phyloP scores from a whole-genome alignment of 2,888 invertebrate genomes.

The Choreutis nemorana region DNA sequence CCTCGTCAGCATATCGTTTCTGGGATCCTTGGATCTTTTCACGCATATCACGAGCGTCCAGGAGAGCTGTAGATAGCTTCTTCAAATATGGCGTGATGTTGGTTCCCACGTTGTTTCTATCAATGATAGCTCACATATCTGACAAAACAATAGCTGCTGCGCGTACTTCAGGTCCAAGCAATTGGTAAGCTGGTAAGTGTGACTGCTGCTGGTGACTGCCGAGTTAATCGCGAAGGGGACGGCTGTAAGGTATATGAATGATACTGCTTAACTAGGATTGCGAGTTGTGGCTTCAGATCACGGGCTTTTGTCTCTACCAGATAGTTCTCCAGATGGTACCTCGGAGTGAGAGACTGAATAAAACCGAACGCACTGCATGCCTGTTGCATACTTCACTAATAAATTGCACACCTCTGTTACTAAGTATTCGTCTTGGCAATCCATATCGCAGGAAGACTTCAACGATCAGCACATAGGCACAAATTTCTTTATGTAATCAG shows the following conservation, averaged over 20 bases:
- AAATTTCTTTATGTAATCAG: too few relatives aligned
- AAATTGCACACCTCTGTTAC: constrained; percentile 22
- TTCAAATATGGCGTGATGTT: too few relatives aligned
- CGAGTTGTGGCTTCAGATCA: constrained; percentile 15
- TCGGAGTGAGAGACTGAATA: constrained; percentile 8
- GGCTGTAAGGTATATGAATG: not conserved
- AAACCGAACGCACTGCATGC: constrained; percentile 8
- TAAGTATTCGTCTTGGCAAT: constrained; percentile 17
- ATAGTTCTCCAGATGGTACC: constrained; percentile 14
- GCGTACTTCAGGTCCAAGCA: too few relatives aligned
- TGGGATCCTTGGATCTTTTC: too few relatives aligned
- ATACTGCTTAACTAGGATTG: not conserved
- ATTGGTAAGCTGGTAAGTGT: too few relatives aligned
- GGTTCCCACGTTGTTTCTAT: too few relatives aligned
- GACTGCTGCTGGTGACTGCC: not conserved
- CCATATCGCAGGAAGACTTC: constrained; percentile 19
- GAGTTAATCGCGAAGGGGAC: constrained; percentile 1
- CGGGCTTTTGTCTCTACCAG: constrained; percentile 22
- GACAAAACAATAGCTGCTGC: too few relatives aligned
- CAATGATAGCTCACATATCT: too few relatives aligned
- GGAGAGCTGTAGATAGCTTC: too few relatives aligned
- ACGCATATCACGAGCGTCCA: too few relatives aligned
- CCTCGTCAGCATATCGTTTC: too few relatives aligned
- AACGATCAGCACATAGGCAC: constrained; percentile 9
- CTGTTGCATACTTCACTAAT: constrained; percentile 14